Evolutionary conservation across 2,797 vertebrate species (phyloP).

Genomic region (Tokudaia muenninki): DNA sequence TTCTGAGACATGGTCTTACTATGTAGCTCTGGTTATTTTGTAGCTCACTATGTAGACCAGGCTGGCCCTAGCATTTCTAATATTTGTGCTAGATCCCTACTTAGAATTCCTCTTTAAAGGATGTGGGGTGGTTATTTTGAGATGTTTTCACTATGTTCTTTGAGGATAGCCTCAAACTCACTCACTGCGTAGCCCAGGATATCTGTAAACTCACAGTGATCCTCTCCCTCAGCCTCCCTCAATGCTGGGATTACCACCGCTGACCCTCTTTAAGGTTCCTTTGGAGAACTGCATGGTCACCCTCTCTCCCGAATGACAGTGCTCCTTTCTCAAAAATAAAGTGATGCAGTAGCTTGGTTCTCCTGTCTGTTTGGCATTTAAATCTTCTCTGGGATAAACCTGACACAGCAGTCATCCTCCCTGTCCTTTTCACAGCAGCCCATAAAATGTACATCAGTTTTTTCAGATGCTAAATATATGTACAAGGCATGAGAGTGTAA

Average conservation of each 20-base stretch:
- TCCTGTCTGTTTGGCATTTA: background rate
- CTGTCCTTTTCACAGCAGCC: background rate
- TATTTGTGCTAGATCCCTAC: background rate
- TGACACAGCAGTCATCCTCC: background rate
- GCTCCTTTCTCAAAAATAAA: background rate
- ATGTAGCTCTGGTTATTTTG: background rate
- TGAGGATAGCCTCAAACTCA: background rate
- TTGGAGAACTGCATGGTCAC: background rate
- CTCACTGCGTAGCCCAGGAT: background rate
- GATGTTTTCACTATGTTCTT: background rate
- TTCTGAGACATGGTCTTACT: background rate
- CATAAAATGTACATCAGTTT: no score
- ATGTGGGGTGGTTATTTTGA: background rate
- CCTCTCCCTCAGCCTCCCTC: background rate
- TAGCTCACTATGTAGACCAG: background rate
- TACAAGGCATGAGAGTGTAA: background rate
- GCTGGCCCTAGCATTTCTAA: background rate
- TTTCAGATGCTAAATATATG: background rate
- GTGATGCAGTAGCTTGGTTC: background rate
- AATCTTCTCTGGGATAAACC: constrained; percentile 17
- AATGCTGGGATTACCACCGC: background rate
- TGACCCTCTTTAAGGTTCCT: background rate
- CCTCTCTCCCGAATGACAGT: background rate
- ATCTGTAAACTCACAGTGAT: background rate
- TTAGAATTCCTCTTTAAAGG: background rate